Base-by-base conservation (phyloP, 2,888 invertebrate species). In the Cylindroiulus punctatus region DNA sequence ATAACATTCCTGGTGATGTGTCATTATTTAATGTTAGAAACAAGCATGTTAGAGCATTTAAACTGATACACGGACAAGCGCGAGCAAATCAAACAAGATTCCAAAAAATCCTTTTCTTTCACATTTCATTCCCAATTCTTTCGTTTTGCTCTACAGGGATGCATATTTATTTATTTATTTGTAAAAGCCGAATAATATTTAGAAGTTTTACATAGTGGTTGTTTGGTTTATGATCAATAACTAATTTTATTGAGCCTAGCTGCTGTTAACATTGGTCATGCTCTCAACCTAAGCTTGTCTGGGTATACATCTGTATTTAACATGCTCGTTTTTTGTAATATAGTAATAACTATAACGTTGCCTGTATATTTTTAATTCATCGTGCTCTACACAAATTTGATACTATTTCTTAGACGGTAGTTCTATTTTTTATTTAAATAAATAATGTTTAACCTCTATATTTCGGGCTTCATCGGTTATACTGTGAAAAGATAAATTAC, bases 331-430 rank as follows among this genome's bases (percentile, higher is more conserved):
- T 30, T 14, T 76, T 76, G 76, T 76, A 76, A 76, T 76, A 76
- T 76, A 76, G 7, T 76, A 1, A 76, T 30, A 76, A 14, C 1
- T 76, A 30, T 65, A 65, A 65, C 22, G 76, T 26, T 76, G 26
- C 14, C 76, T 76, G 76, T 76, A 76, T 76, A 76, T 26, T 65
- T 22, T 30, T 76, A 26, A 76, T 30, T 76, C 76, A 76, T 76
- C 30, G 30, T 76, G 76, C 22, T 76, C 26, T 30, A 30, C 7
- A 44, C 44, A 44, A 44, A 8, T 44, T 8, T 1, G 10, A 65
- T 4, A 57, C n/a, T 22, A 22, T 57, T n/a, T 22, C n/a, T 57
- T 1, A 57, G n/a, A n/a, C n/a, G n/a, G n/a, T n/a, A 40, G 40
- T 40, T 40, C 8, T 40, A 7, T 40, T 40, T 40, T 40, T 40